Conservation (phyloP, 2,888 invertebrate genomes). For the Phyto melanocephala region DNA sequence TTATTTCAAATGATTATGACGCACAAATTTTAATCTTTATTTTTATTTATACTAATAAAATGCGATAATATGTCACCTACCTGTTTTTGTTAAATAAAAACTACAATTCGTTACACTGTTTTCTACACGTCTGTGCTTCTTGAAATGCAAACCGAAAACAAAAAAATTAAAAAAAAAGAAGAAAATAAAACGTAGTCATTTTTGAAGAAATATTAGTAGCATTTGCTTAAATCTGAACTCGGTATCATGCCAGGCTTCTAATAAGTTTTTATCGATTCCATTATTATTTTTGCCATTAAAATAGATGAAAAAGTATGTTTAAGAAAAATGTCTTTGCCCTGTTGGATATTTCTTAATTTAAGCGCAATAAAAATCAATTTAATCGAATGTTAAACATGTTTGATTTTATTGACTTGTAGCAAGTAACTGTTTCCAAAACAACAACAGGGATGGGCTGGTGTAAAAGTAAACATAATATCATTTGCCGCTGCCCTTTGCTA, state of each 20-base stretch:
- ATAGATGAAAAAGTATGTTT: conserved; percentile 2
- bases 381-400: conserved; percentile 61
- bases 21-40: no score
- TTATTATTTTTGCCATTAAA: conserved; percentile 40
- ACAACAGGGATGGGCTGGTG: background rate
- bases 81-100: background rate
- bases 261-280: conserved; percentile 61
- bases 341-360: conserved; percentile 38
- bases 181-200: conserved; percentile 20
- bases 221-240: conserved; percentile 45
- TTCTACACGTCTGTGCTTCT: background rate
- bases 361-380: conserved; percentile 66
- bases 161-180: background rate
- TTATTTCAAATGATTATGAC: no score
- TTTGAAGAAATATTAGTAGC: conserved; percentile 46
- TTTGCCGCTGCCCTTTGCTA: background rate
- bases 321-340: conserved; percentile 10
- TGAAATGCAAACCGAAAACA: background rate
- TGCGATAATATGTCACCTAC: no score
- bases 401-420: conserved; percentile 60
- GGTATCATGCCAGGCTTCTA: conserved; percentile 55
- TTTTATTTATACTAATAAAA: no score
- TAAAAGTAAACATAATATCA: no score
- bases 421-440: background rate
- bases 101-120: conserved; percentile 25